These are phyloP conservation scores for Heliconius sara DNA, from an alignment of 2,888 invertebrate species.

Conservation along the genomic window DNA sequence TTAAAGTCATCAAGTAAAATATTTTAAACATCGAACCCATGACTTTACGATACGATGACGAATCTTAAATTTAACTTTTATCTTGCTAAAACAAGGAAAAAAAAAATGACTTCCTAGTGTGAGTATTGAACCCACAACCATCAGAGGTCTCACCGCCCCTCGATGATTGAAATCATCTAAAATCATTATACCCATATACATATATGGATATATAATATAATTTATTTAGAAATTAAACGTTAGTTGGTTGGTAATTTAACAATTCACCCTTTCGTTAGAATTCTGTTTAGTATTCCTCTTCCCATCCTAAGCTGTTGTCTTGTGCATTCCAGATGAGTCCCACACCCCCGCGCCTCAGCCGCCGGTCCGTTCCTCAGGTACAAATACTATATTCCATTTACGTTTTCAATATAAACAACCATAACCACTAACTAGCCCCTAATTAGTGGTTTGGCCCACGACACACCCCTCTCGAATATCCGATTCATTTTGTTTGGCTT, in stretches of 20 bases:
- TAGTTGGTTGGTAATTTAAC: slow-evolving; percentile 36
- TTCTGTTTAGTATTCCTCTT: slow-evolving; percentile 62
- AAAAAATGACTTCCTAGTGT: too few relatives aligned
- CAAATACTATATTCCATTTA: slow-evolving; percentile 72
- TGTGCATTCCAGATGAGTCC: slow-evolving; percentile 84
- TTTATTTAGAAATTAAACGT: slow-evolving; percentile 28
- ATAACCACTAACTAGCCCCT: slow-evolving; percentile 48
- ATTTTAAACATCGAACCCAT: too few relatives aligned
- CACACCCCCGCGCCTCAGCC: slow-evolving; percentile 80
- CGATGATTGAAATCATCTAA: neutral
- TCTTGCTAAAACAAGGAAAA: too few relatives aligned
- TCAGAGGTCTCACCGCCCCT: neutral
- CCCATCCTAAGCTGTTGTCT: slow-evolving; percentile 79
- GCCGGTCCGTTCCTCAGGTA: slow-evolving; percentile 84
- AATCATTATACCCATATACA: neutral
- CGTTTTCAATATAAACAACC: slow-evolving; percentile 45
- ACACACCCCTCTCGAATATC: slow-evolving; percentile 33
- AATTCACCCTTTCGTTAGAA: slow-evolving; percentile 46
- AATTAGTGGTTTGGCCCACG: slow-evolving; percentile 40
- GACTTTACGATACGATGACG: too few relatives aligned
- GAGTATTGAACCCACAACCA: neutral
- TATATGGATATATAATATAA: slow-evolving; percentile 1
- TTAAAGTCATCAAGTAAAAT: too few relatives aligned
- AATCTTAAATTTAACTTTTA: too few relatives aligned
- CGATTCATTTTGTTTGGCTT: slow-evolving; percentile 24